Evolutionary conservation across 2,888 invertebrate species (phyloP).

Genomic region (Noctua pronuba): DNA sequence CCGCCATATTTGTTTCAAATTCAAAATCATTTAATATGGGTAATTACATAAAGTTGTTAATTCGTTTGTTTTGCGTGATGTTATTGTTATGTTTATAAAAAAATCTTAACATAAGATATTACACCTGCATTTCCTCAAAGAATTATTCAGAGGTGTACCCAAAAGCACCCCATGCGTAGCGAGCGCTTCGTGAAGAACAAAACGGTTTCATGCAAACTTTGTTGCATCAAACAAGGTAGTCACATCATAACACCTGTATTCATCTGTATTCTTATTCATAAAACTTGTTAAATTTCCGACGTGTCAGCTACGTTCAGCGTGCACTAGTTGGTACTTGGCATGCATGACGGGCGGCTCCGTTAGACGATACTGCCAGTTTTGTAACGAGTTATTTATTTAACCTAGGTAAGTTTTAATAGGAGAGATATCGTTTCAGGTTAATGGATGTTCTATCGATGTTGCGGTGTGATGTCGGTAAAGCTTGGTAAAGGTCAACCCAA

Average conservation of each 20-base stretch:
- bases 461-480: background rate
- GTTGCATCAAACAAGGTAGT: background rate
- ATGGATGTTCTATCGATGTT: background rate
- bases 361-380: background rate
- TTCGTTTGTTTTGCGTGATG: too few species aligned
- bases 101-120: too few species aligned
- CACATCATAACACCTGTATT: conserved; percentile 7
- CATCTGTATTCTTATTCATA: conserved; percentile 33
- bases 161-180: too few species aligned
- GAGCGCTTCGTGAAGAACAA: background rate
- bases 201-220: background rate
- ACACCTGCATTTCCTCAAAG: too few species aligned
- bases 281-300: conserved; percentile 28
- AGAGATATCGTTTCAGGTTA: background rate
- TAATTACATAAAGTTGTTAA: too few species aligned
- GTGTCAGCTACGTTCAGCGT: conserved; percentile 2
- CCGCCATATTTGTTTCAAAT: too few species aligned
- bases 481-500: background rate
- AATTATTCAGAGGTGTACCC: too few species aligned
- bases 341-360: background rate
- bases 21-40: too few species aligned
- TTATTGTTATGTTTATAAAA: too few species aligned
- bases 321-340: conserved; percentile 10
- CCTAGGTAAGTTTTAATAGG: background rate
- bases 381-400: conserved; percentile 10